Percentiles rank a stretch among this genome's conserved stretches.
Conservation (phyloP, 2,888 invertebrate species). For the Siphlonurus alternatus region DNA sequence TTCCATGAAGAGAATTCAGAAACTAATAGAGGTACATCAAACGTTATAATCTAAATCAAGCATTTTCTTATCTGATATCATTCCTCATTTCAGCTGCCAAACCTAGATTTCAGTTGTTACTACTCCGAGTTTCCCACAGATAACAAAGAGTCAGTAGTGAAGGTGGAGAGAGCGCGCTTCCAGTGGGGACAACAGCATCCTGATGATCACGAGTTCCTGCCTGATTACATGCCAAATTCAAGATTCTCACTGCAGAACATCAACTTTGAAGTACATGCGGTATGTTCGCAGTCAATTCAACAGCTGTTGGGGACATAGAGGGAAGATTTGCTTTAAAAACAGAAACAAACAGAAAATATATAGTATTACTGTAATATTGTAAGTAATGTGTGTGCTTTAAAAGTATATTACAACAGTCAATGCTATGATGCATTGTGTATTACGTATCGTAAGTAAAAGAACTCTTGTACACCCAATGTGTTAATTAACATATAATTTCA, state of each 20-base stretch:
- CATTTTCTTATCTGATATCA: constrained; percentile 5
- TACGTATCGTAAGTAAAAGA: too few species aligned
- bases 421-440: too few species aligned
- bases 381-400: too few species aligned
- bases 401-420: too few species aligned
- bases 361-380: too few species aligned
- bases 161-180: constrained; percentile 42
- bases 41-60: background rate
- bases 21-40: constrained; percentile 50
- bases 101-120: constrained; percentile 42
- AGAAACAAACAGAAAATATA: too few species aligned
- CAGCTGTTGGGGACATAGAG: too few species aligned
- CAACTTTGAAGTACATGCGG: constrained; percentile 3
- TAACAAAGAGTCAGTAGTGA: constrained; percentile 31
- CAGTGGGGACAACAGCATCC: constrained; percentile 31
- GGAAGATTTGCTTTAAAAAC: too few species aligned
- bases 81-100: constrained; percentile 33
- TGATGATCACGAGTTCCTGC: background rate
- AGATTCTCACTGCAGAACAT: background rate
- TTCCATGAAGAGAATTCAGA: constrained; percentile 73
- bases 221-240: background rate
- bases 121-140: constrained; percentile 27
- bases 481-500: too few species aligned
- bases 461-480: too few species aligned
- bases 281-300: background rate